phyloP scores from a whole-genome alignment of 1,140 invertebrate genomes.

The Pachypeltis micranthus region DNA sequence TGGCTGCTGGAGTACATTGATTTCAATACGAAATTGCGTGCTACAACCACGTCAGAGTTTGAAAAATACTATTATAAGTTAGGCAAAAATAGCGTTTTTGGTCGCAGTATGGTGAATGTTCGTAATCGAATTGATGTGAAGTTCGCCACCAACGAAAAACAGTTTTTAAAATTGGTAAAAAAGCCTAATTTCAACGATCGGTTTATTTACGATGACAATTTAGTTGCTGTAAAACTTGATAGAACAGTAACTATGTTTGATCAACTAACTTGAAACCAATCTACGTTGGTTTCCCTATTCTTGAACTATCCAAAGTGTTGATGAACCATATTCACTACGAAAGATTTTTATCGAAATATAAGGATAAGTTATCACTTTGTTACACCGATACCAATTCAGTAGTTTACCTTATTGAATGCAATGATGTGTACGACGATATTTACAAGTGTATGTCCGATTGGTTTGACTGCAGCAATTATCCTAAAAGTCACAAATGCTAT shows the following conservation, averaged over 20 bases:
- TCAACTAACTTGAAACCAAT: neutral
- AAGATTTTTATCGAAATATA: neutral
- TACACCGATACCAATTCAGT: neutral
- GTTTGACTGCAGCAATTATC: neutral
- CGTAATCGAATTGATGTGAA: neutral
- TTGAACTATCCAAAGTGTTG: neutral
- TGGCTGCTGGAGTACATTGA: neutral
- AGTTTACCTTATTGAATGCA: neutral
- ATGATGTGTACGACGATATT: neutral
- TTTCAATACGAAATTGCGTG: neutral
- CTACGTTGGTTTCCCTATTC: neutral
- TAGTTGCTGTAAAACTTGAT: neutral
- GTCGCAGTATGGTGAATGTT: constrained; percentile 13
- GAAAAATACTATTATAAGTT: neutral
- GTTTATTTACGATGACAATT: neutral
- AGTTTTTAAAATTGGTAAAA: neutral
- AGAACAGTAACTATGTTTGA: neutral
- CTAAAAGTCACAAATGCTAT: neutral
- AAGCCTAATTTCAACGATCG: neutral
- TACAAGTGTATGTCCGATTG: neutral
- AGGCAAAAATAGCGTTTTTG: neutral
- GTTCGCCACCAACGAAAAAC: neutral
- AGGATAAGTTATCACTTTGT: neutral
- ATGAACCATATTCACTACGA: neutral
- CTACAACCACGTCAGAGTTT: neutral